A percentile compares a stretch with the other conserved stretches of the same genome.
phyloP scores from a whole-genome alignment of 2,888 invertebrate species.

The Muschampia plurimacula region DNA sequence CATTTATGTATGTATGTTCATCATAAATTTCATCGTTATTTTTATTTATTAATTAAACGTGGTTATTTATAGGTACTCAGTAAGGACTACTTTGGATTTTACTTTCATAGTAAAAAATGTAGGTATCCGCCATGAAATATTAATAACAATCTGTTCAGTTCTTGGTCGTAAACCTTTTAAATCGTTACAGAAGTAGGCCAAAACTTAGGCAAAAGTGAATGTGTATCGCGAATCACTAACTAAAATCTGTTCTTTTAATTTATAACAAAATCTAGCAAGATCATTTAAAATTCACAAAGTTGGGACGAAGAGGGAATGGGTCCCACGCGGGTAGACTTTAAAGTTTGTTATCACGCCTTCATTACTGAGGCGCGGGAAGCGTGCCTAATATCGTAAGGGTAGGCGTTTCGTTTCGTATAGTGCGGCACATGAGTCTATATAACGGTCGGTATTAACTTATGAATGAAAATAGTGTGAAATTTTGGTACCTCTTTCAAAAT shows the following conservation, averaged over 20 bases:
- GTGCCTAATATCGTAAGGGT: too few species aligned
- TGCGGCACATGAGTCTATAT: too few species aligned
- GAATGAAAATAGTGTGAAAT: too few species aligned
- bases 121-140: neutral
- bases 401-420: too few species aligned
- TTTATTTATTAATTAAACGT: too few species aligned
- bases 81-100: too few species aligned
- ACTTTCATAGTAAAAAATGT: neutral
- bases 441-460: too few species aligned
- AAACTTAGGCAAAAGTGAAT: neutral
- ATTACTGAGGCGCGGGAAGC: too few species aligned
- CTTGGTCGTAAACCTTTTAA: neutral
- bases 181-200: neutral
- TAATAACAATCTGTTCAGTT: neutral
- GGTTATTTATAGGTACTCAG: too few species aligned
- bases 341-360: neutral
- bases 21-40: too few species aligned
- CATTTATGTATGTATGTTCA: too few species aligned
- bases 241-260: conserved; percentile 9
- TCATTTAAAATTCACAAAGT: conserved; percentile 20
- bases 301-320: conserved; percentile 3
- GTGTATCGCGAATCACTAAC: neutral
- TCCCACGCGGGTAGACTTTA: neutral
- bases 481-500: too few species aligned
- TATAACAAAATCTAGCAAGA: conserved; percentile 10